Base-by-base conservation (phyloP, 64 coral and sea anemone genomes). In the Cladopsammia gracilis region DNA sequence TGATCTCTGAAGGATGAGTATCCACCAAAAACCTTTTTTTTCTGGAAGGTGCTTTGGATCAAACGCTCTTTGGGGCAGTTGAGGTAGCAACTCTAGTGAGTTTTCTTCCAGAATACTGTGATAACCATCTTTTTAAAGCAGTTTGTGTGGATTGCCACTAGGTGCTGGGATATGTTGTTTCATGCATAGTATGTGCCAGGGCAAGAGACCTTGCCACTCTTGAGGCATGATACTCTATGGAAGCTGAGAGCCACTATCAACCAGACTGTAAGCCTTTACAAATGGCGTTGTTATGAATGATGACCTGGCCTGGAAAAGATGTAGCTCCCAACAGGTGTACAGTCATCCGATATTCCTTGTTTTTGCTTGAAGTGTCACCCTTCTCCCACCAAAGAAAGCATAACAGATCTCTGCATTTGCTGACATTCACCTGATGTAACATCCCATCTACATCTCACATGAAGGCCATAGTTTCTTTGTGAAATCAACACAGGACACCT, bases 151-250 rank as follows among this genome's bases (percentile, higher is more conserved):
- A 82, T 69, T 82, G 78, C 89, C 62, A 91, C 62, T 43, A 44
- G 71, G 68, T 91, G 78, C 13, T 56, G 65, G 65, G 78, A 91
- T 23, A 91, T 18, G 52, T 59, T 73, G 77, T 91, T 91, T 71
- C 67, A 66, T 26, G 10, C 54, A 53, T 54, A 91, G 47, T 50
- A n/a, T 26, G 62, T 10, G 49, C 89, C 83, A 69, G 61, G 25
- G 68, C 89, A 91, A 19, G 67, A 91, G 22, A 77, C 51, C 50
- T 57, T 91, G 26, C 76, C 89, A 91, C 89, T 91, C 66, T 83
- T 91, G 18, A 91, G 65, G 44, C 62, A 70, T 57, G 76, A 54
- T 66, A 72, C 61, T 54, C 1, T 76, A 26, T 51, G 81, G 81
- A 85, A 65, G 81, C 4, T 64, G 58, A 13, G 59, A 46, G 42